Evolutionary conservation across 2,797 vertebrate genomes (phyloP).

Genomic region (Momotus momota): DNA sequence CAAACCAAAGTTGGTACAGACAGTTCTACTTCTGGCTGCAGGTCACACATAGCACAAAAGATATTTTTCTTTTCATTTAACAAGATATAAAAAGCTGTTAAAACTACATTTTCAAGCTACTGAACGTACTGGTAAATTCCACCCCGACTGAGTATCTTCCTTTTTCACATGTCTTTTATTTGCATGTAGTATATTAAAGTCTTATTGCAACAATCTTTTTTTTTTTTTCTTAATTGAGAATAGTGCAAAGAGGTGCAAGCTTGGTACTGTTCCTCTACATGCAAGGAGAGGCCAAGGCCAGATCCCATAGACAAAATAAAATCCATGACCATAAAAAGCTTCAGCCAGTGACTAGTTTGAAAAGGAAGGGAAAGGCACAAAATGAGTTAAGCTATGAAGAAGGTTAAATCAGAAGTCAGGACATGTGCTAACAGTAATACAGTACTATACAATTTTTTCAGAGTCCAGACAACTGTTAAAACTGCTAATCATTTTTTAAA

Average conservation of each 20-base stretch:
- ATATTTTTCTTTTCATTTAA: constrained; percentile 31
- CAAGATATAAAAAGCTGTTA: constrained; percentile 65
- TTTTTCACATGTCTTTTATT: constrained; percentile 20
- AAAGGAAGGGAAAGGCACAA: constrained; percentile 75
- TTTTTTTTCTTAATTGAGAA: constrained; percentile 22
- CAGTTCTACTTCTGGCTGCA: constrained; percentile 9
- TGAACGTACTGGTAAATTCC: constrained; percentile 34
- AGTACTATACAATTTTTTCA: constrained; percentile 53
- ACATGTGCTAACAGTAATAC: constrained; percentile 64
- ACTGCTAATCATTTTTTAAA: constrained; percentile 60
- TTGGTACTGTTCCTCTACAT: neutral
- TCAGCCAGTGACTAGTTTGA: constrained; percentile 45
- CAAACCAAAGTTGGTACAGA: constrained; percentile 2
- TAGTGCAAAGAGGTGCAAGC: constrained; percentile 69
- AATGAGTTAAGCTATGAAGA: constrained; percentile 71
- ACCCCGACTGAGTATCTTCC: neutral
- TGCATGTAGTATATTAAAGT: neutral
- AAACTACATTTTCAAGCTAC: constrained; percentile 36
- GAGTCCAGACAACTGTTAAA: constrained; percentile 63
- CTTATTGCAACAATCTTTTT: constrained; percentile 17
- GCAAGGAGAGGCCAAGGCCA: constrained; percentile 46
- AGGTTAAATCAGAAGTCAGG: constrained; percentile 58
- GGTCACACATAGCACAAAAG: neutral
- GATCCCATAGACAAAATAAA: constrained; percentile 53
- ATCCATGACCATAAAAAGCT: constrained; percentile 57